Evolutionary conservation across 2,113 vertebrate species (phyloP).

Genomic region (Brachionichthys hirsutus): DNA sequence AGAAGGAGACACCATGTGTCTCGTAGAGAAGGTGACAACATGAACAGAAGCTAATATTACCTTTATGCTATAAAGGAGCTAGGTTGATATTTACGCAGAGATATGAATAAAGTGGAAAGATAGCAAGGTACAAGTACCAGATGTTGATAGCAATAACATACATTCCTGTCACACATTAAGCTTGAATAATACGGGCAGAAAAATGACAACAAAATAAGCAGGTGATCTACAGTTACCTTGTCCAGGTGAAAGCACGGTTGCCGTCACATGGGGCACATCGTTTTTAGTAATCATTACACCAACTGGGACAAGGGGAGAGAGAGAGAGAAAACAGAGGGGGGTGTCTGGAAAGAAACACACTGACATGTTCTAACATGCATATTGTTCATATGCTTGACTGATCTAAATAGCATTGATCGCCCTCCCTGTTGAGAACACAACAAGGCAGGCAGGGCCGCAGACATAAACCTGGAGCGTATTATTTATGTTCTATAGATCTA

Average conservation of each 20-base stretch:
- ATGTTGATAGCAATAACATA: slow-evolving; percentile 23
- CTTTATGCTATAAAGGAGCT: slow-evolving; percentile 25
- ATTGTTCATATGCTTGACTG: slow-evolving; percentile 29
- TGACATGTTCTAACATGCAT: slow-evolving; percentile 51
- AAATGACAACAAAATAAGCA: slow-evolving; percentile 24
- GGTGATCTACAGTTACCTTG: slow-evolving; percentile 43
- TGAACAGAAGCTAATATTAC: slow-evolving; percentile 15
- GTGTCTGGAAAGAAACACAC: slow-evolving; percentile 6
- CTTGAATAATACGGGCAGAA: slow-evolving; percentile 20
- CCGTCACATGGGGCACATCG: slow-evolving; percentile 29
- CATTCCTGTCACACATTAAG: slow-evolving; percentile 40
- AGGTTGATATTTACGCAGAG: slow-evolving; percentile 62
- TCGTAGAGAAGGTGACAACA: no score
- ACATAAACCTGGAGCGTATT: background rate
- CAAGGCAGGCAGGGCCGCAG: background rate
- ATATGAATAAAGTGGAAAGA: slow-evolving; percentile 40
- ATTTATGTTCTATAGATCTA: no score
- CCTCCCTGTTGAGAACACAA: slow-evolving; percentile 6
- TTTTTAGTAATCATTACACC: slow-evolving; percentile 55
- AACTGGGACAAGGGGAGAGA: background rate
- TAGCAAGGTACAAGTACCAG: slow-evolving; percentile 23
- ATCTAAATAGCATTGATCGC: slow-evolving; percentile 4
- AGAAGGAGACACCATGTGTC: no score
- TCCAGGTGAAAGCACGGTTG: slow-evolving; percentile 17
- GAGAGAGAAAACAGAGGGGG: background rate